Evolutionary conservation across 2,888 invertebrate genomes (phyloP).

Genomic region (Chrysodeixis includens): DNA sequence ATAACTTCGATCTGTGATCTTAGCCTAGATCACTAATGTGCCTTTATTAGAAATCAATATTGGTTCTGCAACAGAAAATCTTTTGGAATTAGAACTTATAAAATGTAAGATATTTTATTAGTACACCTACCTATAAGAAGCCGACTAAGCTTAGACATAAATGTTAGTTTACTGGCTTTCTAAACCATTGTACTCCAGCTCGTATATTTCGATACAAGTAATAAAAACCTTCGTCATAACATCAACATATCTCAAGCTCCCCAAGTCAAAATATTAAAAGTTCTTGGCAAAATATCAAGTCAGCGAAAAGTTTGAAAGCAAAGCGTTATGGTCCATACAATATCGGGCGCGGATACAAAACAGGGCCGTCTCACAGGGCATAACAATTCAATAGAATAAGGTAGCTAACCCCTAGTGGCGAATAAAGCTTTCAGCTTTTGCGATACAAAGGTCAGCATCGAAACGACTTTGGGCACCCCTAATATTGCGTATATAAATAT

Average conservation of each 20-base stretch:
- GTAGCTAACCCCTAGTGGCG: slow-evolving; percentile 56
- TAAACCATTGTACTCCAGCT: background rate
- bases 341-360: slow-evolving; percentile 57
- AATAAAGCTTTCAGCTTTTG: slow-evolving; percentile 55
- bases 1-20: background rate
- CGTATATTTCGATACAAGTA: slow-evolving; percentile 3
- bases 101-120: too few species aligned
- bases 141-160: too few species aligned
- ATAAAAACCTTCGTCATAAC: slow-evolving; percentile 25
- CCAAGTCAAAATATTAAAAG: slow-evolving; percentile 55
- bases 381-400: slow-evolving; percentile 69
- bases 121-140: too few species aligned
- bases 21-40: too few species aligned
- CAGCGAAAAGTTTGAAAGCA: slow-evolving; percentile 50
- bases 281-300: slow-evolving; percentile 54
- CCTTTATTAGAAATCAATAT: too few species aligned
- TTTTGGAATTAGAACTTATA: too few species aligned
- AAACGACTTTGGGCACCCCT: slow-evolving; percentile 46
- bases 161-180: background rate
- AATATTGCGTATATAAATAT: slow-evolving; percentile 51
- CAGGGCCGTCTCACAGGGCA: slow-evolving; percentile 55
- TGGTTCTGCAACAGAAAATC: too few species aligned
- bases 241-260: slow-evolving; percentile 16
- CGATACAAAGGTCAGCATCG: slow-evolving; percentile 58
- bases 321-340: slow-evolving; percentile 52